Base-by-base conservation (phyloP, 2,113 vertebrate species). In the Numenius arquata region DNA sequence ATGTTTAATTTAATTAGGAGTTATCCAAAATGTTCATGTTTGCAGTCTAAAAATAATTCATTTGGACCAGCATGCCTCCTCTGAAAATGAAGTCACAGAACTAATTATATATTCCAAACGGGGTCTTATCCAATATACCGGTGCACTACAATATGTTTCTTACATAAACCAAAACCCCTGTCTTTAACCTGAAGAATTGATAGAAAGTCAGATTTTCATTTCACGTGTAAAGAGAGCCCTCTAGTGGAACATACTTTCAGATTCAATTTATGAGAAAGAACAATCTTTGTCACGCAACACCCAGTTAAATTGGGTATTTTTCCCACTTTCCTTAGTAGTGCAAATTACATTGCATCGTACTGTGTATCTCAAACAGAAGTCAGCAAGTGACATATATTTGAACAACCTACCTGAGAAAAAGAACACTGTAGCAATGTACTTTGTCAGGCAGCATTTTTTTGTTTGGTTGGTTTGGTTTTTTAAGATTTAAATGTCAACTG, bases 221-320 rank as follows among this genome's bases (percentile, higher is more conserved):
- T 62, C 45, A 52, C 5, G 95, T 89, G 97, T 71, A 88, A 70
- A 81, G 95, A 96, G 94, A 90, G 98, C 98, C 98, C 98, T 97
- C 98, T 98, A 52, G 97, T 96, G 98, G 98, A 96, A 67, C 10
- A 22, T 17, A 8, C 58, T 53, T 59, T 19, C 26, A 50, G 45
- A 29, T 5, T 32, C 8, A 0, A 12, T 15, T 58, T 13, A 0
- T 1, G 22, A 26, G 14, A 45, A 30, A 25, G 32, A 14, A 16
- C 4, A 29, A 7, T 22, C 30, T 17, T 11, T 7, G 22, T 7
- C 36, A 4, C 5, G 4, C 14, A 22, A 29, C 25, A 32, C 15
- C 9, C 58, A 23, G 22, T 41, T 47, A 26, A 16, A 78, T 8
- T 34, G 10, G 6, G 5, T 27, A 0, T n/a, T 59, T 63, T 48